A percentile compares a stretch with the other conserved stretches of the same genome.
These are phyloP conservation scores for Crocallis elinguaria DNA, from an alignment of 2,888 invertebrate genomes.

Conservation along the genomic window DNA sequence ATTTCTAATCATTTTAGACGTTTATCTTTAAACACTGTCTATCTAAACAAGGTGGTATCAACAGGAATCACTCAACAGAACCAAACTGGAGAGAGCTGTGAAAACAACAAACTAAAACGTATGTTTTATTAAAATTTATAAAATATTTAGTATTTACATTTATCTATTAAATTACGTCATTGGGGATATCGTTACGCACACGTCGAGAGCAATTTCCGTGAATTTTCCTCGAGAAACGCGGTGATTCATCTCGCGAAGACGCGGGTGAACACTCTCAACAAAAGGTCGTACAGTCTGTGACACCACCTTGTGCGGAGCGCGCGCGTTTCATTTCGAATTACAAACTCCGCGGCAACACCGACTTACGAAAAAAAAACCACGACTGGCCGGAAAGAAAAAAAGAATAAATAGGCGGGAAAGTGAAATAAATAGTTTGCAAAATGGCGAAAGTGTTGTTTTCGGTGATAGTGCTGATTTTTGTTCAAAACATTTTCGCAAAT, in stretches of 20 bases:
- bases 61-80: too few relatives aligned
- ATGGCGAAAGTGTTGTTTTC: slow-evolving; percentile 65
- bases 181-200: slow-evolving; percentile 26
- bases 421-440: slow-evolving; percentile 37
- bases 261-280: slow-evolving; percentile 48
- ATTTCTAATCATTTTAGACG: too few relatives aligned
- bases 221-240: slow-evolving; percentile 54
- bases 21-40: too few relatives aligned
- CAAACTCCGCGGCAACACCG: slow-evolving; percentile 18
- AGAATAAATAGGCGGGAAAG: slow-evolving; percentile 24
- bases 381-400: slow-evolving; percentile 28
- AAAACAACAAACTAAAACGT: too few relatives aligned
- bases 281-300: slow-evolving; percentile 59
- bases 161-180: slow-evolving; percentile 24
- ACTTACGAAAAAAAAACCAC: slow-evolving; percentile 2
- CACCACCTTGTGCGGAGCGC: slow-evolving; percentile 47
- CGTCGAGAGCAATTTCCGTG: slow-evolving; percentile 58
- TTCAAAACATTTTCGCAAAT: slow-evolving; percentile 59
- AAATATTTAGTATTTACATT: not conserved
- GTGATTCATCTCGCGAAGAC: slow-evolving; percentile 62
- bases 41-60: too few relatives aligned
- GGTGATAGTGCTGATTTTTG: slow-evolving; percentile 59
- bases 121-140: not conserved
- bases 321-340: slow-evolving; percentile 59
- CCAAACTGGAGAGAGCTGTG: too few relatives aligned